Percentiles rank a stretch among this genome's conserved stretches.
phyloP scores from a whole-genome alignment of 1,140 invertebrate genomes.

The Cotesia glomerata region DNA sequence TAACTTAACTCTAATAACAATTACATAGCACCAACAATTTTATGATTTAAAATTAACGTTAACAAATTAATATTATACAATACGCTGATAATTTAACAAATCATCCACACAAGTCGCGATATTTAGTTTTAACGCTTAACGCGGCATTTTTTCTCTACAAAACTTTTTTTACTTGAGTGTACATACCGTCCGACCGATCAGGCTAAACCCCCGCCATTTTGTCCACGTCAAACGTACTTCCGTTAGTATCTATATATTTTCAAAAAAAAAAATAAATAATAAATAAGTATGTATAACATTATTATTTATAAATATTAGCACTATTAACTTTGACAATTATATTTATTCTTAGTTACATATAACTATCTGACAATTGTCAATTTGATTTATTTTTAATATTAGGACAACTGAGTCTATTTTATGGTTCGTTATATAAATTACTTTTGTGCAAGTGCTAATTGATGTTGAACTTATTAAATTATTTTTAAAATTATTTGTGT shows the following conservation, averaged over 20 bases:
- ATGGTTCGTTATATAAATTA: too few relatives aligned
- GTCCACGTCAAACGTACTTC: conserved; percentile 29
- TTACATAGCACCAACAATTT: background rate
- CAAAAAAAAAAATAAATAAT: background rate
- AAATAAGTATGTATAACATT: background rate
- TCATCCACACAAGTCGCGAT: conserved; percentile 31
- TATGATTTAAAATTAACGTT: background rate
- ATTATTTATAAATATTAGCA: background rate
- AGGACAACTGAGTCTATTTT: too few relatives aligned
- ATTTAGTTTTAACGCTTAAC: conserved; percentile 35
- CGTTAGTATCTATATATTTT: conserved; percentile 8
- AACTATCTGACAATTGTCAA: too few relatives aligned
- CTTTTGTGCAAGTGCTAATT: too few relatives aligned
- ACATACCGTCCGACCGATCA: conserved; percentile 36
- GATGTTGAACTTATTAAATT: too few relatives aligned
- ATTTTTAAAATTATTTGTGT: too few relatives aligned
- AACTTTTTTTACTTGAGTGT: conserved; percentile 49
- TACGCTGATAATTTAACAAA: background rate
- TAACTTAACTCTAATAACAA: background rate
- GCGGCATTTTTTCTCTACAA: conserved; percentile 52
- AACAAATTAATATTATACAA: background rate
- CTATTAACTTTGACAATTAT: background rate
- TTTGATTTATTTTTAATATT: too few relatives aligned
- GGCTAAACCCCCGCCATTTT: conserved; percentile 50
- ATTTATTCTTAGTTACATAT: too few relatives aligned